A percentile compares a stretch with the other conserved stretches of the same genome.
phyloP scores from a whole-genome alignment of 2,113 vertebrate species.

The Chamaetylas fuelleborni region DNA sequence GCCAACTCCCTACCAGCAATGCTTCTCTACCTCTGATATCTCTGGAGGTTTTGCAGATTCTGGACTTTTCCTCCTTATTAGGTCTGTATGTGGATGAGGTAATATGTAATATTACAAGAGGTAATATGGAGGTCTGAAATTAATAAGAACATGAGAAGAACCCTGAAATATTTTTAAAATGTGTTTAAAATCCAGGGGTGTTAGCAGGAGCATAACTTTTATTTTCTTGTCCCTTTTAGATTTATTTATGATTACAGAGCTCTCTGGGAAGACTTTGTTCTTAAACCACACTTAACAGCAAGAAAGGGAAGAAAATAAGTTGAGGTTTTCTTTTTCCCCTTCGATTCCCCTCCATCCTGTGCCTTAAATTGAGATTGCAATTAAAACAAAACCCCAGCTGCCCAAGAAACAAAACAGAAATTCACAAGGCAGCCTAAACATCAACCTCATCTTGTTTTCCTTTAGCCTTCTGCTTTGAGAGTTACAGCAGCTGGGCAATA shows the following conservation, averaged over 20 bases:
- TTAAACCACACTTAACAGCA: background rate
- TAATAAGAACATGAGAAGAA: background rate
- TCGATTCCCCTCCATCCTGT: background rate
- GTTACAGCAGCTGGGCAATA: background rate
- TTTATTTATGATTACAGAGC: background rate
- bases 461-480: background rate
- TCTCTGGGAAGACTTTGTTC: background rate
- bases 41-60: background rate
- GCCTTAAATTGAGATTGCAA: background rate
- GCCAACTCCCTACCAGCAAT: background rate
- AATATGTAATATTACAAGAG: background rate
- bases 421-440: background rate
- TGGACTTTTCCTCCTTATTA: background rate
- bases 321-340: background rate
- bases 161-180: background rate
- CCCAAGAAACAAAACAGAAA: background rate
- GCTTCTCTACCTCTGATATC: background rate
- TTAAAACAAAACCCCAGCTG: background rate
- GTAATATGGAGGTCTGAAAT: background rate
- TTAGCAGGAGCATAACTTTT: background rate
- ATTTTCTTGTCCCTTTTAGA: background rate
- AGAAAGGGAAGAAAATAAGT: background rate
- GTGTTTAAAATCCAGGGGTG: background rate
- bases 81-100: background rate
- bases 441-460: background rate